A percentile compares a stretch with the other conserved stretches of the same genome.
Evolutionary conservation across 2,888 invertebrate species (phyloP).

Genomic region (Calliphora vomitoria): DNA sequence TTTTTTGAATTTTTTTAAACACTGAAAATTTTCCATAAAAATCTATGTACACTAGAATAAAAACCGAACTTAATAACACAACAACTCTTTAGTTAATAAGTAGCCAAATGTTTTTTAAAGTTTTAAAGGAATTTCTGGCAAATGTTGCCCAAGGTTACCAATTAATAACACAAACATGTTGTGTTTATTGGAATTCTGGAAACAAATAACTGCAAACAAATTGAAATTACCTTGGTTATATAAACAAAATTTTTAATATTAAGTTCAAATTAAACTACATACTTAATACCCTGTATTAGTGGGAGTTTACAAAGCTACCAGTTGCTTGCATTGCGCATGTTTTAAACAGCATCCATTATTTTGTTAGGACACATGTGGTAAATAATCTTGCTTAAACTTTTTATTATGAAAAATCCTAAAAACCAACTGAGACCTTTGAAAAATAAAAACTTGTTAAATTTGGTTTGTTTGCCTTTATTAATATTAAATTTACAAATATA

Average conservation of each 20-base stretch:
- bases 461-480: conserved; percentile 20
- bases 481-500: conserved; percentile 40
- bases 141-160: conserved; percentile 71
- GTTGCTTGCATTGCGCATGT: conserved; percentile 60
- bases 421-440: conserved; percentile 63
- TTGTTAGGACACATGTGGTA: conserved; percentile 65
- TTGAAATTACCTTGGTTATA: conserved; percentile 68
- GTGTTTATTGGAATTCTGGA: conserved; percentile 65
- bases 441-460: not conserved
- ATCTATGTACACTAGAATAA: conserved; percentile 16
- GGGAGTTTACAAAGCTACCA: conserved; percentile 26
- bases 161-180: conserved; percentile 5
- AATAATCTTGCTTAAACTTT: conserved; percentile 28
- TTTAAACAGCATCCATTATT: conserved; percentile 61
- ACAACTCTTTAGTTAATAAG: not conserved
- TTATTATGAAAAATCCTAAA: conserved; percentile 21
- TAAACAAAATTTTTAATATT: not conserved
- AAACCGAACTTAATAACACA: conserved; percentile 43
- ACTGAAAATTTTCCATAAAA: conserved; percentile 18
- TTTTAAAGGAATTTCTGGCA: conserved; percentile 59
- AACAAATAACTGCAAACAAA: conserved; percentile 55
- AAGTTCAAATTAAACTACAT: not conserved
- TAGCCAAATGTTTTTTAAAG: not conserved
- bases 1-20: conserved; percentile 1
- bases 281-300: conserved; percentile 57